Conservation (phyloP, 1,140 invertebrate species). For the Aphidius ervi region DNA sequence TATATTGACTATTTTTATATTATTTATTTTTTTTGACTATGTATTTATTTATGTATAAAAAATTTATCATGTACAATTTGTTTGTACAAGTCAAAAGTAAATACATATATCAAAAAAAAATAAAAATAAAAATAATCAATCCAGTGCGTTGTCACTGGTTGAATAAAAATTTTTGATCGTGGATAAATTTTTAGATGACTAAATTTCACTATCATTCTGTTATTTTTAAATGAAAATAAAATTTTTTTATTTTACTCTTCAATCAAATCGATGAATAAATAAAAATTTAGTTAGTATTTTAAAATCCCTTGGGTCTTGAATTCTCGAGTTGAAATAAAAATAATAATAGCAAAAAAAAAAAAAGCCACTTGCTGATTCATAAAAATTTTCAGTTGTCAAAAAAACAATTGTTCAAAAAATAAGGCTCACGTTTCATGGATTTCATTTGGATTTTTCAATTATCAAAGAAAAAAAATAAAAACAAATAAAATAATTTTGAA, state of each 20-base stretch:
- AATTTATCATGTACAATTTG: too few relatives aligned
- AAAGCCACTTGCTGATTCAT: conserved; percentile 21
- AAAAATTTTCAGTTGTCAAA: conserved; percentile 20
- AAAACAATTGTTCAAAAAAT: conserved; percentile 10
- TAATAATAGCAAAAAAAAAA: too few relatives aligned
- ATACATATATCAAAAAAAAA: too few relatives aligned
- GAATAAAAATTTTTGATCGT: background rate
- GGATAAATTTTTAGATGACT: background rate
- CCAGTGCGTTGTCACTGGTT: too few relatives aligned
- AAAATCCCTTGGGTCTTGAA: conserved; percentile 3
- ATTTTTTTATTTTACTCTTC: background rate
- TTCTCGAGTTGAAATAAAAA: background rate
- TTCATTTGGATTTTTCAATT: conserved; percentile 1
- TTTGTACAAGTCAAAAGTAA: too few relatives aligned
- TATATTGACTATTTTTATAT: background rate
- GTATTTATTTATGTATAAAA: background rate
- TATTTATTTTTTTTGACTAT: background rate
- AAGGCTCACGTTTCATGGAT: background rate
- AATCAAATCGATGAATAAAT: conserved; percentile 1
- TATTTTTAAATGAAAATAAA: conserved; percentile 1
- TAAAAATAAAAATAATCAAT: too few relatives aligned
- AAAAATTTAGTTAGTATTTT: background rate
- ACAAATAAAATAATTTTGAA: too few relatives aligned
- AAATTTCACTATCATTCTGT: background rate
- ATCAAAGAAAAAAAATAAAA: background rate